Percentiles rank a stretch among this genome's conserved stretches.
Evolutionary conservation across 2,113 vertebrate genomes (phyloP).

Genomic region (Corvus cornix): DNA sequence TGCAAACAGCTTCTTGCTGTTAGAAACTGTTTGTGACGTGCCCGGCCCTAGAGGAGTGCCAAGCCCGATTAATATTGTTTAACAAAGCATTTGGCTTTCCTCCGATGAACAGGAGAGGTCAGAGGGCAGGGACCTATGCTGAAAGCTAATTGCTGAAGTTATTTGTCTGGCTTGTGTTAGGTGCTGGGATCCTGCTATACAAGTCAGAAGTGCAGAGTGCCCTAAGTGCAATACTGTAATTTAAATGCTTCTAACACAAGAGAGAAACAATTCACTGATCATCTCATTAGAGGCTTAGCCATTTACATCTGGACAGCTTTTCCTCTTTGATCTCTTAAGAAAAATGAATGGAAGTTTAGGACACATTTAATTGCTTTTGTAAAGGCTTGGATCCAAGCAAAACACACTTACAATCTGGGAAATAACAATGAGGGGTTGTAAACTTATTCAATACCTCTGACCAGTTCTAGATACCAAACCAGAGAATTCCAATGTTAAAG

Average conservation of each 20-base stretch:
- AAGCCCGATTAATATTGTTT: not conserved
- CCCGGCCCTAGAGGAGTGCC: not conserved
- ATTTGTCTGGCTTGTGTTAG: slow-evolving; percentile 33
- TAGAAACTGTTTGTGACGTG: not conserved
- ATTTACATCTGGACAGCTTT: slow-evolving; percentile 43
- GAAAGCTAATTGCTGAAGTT: slow-evolving; percentile 43
- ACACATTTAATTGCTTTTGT: slow-evolving; percentile 9
- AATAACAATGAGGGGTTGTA: slow-evolving; percentile 8
- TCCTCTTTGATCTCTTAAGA: slow-evolving; percentile 37
- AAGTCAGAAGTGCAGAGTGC: not conserved
- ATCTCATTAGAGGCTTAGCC: slow-evolving; percentile 31
- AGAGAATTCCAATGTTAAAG: slow-evolving; percentile 1
- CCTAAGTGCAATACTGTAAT: slow-evolving; percentile 10
- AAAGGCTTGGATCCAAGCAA: slow-evolving; percentile 38
- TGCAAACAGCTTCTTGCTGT: not conserved
- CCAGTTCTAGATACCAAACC: not conserved
- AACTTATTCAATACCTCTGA: not conserved
- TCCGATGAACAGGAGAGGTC: slow-evolving; percentile 3
- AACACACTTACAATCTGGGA: not conserved
- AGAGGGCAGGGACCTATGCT: not conserved
- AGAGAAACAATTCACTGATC: slow-evolving; percentile 40
- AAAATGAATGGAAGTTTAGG: slow-evolving; percentile 20
- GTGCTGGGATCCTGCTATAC: not conserved
- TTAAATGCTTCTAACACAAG: slow-evolving; percentile 36
- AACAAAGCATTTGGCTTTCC: not conserved